Base-by-base conservation (phyloP, 2,797 vertebrate genomes). In the Sciurus carolinensis region DNA sequence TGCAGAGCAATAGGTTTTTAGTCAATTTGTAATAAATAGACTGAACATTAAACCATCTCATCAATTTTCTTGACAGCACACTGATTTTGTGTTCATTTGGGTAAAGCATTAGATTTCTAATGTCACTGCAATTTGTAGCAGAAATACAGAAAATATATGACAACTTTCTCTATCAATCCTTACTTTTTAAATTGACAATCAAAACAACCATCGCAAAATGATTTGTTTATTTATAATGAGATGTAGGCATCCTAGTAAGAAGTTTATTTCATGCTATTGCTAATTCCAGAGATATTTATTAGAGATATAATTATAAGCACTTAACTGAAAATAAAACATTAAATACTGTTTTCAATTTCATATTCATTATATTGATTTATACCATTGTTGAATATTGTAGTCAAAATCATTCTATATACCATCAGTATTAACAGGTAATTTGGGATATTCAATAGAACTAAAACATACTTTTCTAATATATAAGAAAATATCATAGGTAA, bases 31-130 rank as follows among this genome's bases (percentile, higher is more conserved):
- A 95, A 64, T 86, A 28, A 94, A 57, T 9, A 64, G 15, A 75
- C n/a, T 67, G n/a, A 97, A 62, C 12, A 47, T 66, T 71, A 80
- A 91, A 54, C 28, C 83, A 81, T 71, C n/a, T 50, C 95, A 67
- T 90, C 52, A 93, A 71, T 47, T 95, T 89, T 95, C 83, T 82
- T 84, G 42, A 59, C 18, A 22, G 6, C 66, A 67, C 75, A 73
- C 33, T 76, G 84, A 92, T 82, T 93, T 85, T 75, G 17, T 57
- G 12, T 76, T 87, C 71, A 81, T 54, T 92, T 91, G 80, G 4
- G 33, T 30, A 89, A 95, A 87, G 85, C 91, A 73, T 89, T 52
- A 83, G 28, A 80, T 81, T 90, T 88, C 50, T 93, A 94, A 90
- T 57, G 13, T 54, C n/a, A 92, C 1, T 87, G 7, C 91, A 91